These are phyloP conservation scores for Drosophila baimaii DNA, from an alignment of 1,140 invertebrate genomes.

Conservation along the genomic window DNA sequence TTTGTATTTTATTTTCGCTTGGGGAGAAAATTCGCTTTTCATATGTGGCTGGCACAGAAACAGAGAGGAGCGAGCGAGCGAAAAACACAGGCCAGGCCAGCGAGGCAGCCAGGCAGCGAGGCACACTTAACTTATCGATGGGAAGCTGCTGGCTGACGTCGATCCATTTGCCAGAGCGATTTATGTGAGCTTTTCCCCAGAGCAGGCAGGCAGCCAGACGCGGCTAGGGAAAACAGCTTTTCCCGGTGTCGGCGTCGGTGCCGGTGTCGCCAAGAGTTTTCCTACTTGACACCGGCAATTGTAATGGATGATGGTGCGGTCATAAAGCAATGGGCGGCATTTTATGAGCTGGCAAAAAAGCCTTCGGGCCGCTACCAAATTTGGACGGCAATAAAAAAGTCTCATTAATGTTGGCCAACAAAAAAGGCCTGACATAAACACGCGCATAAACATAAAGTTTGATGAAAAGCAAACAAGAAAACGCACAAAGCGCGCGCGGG, in stretches of 20 bases:
- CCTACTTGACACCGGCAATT: conserved; percentile 34
- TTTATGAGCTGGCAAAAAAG: conserved; percentile 56
- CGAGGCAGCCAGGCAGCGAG: conserved; percentile 6
- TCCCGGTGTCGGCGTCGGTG: conserved; percentile 40
- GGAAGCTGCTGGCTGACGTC: conserved; percentile 70
- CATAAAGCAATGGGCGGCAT: conserved; percentile 49
- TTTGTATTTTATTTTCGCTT: conserved; percentile 55
- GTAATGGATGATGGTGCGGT: conserved; percentile 23
- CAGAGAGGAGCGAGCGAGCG: conserved; percentile 5
- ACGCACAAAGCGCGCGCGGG: conserved; percentile 17
- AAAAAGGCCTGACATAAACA: conserved; percentile 58
- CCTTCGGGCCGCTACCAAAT: conserved; percentile 45
- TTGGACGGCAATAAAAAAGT: conserved; percentile 49
- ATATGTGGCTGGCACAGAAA: conserved; percentile 57
- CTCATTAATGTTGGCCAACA: conserved; percentile 59
- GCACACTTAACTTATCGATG: conserved; percentile 60
- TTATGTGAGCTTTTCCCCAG: conserved; percentile 45
- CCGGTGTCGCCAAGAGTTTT: not conserved
- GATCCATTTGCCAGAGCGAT: conserved; percentile 64
- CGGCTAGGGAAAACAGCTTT: conserved; percentile 40
- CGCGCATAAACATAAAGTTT: conserved; percentile 62
- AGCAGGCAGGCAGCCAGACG: not conserved
- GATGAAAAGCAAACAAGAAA: conserved; percentile 48
- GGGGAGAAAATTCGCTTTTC: conserved; percentile 81
- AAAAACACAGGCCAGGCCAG: conserved; percentile 12